These are phyloP conservation scores for Eucidaris tribuloides DNA, from an alignment of 35 echinoderm and acorn worm genomes.

Conservation along the genomic window DNA sequence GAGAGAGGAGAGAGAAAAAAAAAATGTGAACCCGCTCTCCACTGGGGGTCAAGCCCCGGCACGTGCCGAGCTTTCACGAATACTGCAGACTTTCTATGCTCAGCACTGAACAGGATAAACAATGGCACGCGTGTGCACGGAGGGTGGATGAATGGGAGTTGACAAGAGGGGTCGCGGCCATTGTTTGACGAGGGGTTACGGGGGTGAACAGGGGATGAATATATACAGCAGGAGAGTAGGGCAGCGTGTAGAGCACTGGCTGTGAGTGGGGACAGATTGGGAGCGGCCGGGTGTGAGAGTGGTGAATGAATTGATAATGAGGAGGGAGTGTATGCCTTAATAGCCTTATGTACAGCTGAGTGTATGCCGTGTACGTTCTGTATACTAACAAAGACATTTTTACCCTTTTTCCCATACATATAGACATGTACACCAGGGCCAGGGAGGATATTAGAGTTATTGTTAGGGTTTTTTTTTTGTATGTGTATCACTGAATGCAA, in stretches of 20 bases:
- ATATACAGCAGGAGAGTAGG: neutral
- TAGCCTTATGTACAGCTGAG: too few relatives aligned
- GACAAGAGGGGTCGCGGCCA: neutral
- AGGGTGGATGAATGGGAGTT: neutral
- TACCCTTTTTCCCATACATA: too few relatives aligned
- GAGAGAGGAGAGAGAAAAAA: neutral
- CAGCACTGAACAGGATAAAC: neutral
- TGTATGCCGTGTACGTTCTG: too few relatives aligned
- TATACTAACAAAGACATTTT: too few relatives aligned
- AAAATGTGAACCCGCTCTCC: neutral
- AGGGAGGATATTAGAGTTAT: too few relatives aligned
- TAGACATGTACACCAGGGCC: too few relatives aligned
- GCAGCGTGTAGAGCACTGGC: neutral
- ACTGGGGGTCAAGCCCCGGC: conserved; percentile 11
- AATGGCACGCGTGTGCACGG: neutral
- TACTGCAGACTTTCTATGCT: neutral
- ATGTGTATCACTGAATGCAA: too few relatives aligned
- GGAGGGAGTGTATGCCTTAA: neutral
- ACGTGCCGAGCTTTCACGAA: neutral
- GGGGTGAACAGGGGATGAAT: neutral
- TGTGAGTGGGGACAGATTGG: neutral
- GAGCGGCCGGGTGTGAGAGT: neutral
- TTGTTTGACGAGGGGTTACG: neutral
- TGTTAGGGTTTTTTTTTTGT: too few relatives aligned
- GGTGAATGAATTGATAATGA: conserved; percentile 10